Evolutionary conservation across 2,113 vertebrate genomes (phyloP), one percentile per base, ranked within the genome.

Genomic region (Neomonachus schauinslandi): DNA sequence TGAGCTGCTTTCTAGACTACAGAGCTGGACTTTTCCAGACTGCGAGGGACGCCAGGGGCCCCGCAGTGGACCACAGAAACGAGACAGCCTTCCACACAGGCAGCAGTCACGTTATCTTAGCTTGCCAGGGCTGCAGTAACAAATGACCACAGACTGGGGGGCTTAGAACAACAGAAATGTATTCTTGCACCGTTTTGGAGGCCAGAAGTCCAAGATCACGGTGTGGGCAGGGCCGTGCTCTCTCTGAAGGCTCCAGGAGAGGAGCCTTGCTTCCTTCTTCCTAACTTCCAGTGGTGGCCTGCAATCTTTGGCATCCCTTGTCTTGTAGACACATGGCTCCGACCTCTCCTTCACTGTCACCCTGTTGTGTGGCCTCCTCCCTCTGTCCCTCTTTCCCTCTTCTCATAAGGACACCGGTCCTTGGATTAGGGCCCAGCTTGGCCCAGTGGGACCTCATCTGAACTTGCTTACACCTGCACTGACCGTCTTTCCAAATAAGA

Each of bases 311-410:
- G 67, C 28, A 14, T 55, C 21, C 24, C 31, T 1, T 7, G 28
- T 14, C n/a, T 86, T 46, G 10, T 79, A 31, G 51, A 6, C 0
- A 7, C 19, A 16, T n/a, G 42, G 10, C 15, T 57, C 46, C 0
- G 1, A 24, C n/a, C 21, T 39, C 22, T 79, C 21, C 36, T 61
- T 6, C 16, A 1, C n/a, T 0, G 0, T 90, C 63, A 55, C 4
- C 0, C 7, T 33, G 65, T 69, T 18, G 1, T 36, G n/a, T 36
- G 8, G 14, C 21, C 9, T 11, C 36, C 33, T 53, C 15, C 9
- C 22, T 28, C 2, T 53, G 65, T 46, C 26, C 19, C 18, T 2
- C 4, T 36, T 63, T 26, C 9, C 24, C 19, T 76, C 31, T 69
- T 69, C 33, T 69, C 18, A 21, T 69, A 36, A 80, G 49, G 13